Percentiles rank a stretch among this genome's conserved stretches.
phyloP scores from a whole-genome alignment of 2,888 invertebrate species.

The Cyrtodaria siliqua region DNA sequence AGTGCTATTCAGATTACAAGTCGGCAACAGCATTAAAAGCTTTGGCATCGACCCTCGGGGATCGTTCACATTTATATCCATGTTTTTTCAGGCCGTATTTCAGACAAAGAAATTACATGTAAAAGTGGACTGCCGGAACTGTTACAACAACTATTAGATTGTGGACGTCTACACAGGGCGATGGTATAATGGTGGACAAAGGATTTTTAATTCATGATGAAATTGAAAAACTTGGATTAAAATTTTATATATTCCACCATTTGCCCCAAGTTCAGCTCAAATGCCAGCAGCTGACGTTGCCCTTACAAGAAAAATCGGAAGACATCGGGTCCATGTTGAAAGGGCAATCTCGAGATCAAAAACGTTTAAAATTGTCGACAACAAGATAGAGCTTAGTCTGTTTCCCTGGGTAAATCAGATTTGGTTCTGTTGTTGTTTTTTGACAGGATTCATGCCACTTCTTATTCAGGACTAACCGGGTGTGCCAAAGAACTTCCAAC shows the following conservation, averaged over 20 bases:
- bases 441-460: conserved; percentile 37
- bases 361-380: conserved; percentile 43
- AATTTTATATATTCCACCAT: conserved; percentile 35
- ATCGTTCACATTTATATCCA: conserved; percentile 48
- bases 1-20: conserved; percentile 65
- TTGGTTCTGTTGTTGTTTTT: conserved; percentile 37
- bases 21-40: conserved; percentile 57
- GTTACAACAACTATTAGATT: conserved; percentile 22
- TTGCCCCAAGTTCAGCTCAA: conserved; percentile 24
- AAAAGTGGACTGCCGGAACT: conserved; percentile 34
- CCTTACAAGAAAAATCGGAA: conserved; percentile 37
- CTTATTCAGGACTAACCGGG: conserved; percentile 28
- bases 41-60: conserved; percentile 54
- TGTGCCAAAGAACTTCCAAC: neutral
- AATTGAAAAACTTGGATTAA: conserved; percentile 28
- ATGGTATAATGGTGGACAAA: conserved; percentile 55
- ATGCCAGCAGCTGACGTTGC: conserved; percentile 34
- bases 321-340: conserved; percentile 46
- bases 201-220: conserved; percentile 35
- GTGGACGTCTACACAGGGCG: conserved; percentile 13
- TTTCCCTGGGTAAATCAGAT: conserved; percentile 37
- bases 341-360: conserved; percentile 31
- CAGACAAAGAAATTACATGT: conserved; percentile 47
- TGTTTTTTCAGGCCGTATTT: conserved; percentile 42
- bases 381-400: conserved; percentile 13